Percentiles rank a stretch among this genome's conserved stretches.
Conservation (phyloP, 2,888 invertebrate genomes). For the Chromoteleia sp. region DNA sequence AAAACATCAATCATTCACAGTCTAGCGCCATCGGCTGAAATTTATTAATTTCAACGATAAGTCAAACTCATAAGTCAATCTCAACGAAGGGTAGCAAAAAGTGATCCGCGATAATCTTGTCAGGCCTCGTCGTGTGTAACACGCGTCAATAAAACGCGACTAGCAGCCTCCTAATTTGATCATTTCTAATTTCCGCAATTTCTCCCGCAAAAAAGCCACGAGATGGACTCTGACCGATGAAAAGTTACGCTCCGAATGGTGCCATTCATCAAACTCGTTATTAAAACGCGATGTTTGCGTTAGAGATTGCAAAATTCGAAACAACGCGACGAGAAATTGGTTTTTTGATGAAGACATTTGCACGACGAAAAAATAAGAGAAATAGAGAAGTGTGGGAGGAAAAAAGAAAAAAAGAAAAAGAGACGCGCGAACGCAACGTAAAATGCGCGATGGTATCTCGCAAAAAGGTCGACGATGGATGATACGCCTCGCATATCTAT, state of each 20-base stretch:
- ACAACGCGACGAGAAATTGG: conserved; percentile 40
- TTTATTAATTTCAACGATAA: conserved; percentile 65
- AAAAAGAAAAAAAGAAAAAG: background rate
- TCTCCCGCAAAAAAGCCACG: conserved; percentile 18
- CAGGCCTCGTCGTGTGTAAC: conserved; percentile 45
- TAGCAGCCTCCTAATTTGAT: conserved; percentile 37
- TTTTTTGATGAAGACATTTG: conserved; percentile 54
- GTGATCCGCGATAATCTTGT: conserved; percentile 56
- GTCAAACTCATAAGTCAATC: conserved; percentile 50
- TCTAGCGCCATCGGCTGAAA: conserved; percentile 66
- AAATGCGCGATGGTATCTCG: conserved; percentile 60
- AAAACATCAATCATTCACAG: conserved; percentile 63
- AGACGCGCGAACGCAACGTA: conserved; percentile 33
- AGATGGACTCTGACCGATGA: conserved; percentile 7
- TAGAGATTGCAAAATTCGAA: conserved; percentile 18
- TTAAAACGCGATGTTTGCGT: background rate
- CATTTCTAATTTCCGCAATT: conserved; percentile 32
- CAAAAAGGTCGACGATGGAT: conserved; percentile 56
- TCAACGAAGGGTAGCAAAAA: conserved; percentile 53
- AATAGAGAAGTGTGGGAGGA: background rate
- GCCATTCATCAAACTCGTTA: conserved; percentile 20
- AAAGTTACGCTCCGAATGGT: conserved; percentile 26
- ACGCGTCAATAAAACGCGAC: conserved; percentile 42
- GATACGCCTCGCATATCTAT: conserved; percentile 62
- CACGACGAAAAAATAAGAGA: conserved; percentile 12